These are phyloP conservation scores for Pelochelys cantorii DNA, from an alignment of 2,797 vertebrate genomes.

Conservation along the genomic window DNA sequence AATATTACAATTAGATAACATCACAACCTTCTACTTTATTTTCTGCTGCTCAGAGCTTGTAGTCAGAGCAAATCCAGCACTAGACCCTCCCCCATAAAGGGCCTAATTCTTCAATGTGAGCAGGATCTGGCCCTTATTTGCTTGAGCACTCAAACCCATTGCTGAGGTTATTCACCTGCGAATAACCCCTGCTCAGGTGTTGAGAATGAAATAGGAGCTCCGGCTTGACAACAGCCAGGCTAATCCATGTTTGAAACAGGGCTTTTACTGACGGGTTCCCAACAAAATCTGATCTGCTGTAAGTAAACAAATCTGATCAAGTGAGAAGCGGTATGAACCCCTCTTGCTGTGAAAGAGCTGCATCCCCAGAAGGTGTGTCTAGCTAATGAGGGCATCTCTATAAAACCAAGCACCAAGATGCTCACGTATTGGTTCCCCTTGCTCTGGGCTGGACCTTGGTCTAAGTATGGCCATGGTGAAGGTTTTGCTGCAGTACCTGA, in stretches of 20 bases:
- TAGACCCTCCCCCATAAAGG: too few relatives aligned
- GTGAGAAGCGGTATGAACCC: not conserved
- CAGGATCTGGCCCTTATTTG: not conserved
- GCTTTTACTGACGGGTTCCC: constrained; percentile 6
- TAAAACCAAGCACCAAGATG: constrained; percentile 53
- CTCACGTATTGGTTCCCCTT: not conserved
- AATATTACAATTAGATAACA: too few relatives aligned
- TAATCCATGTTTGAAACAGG: constrained; percentile 47
- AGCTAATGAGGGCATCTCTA: constrained; percentile 21
- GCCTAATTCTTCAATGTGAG: not conserved
- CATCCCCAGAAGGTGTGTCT: constrained; percentile 41
- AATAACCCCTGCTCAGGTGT: constrained; percentile 2
- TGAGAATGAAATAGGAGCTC: constrained; percentile 48
- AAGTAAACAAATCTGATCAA: constrained; percentile 24
- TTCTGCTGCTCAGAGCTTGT: not conserved
- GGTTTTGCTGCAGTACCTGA: constrained; percentile 12
- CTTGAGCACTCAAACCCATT: not conserved
- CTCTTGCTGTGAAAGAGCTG: not conserved
- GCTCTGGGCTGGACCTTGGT: not conserved
- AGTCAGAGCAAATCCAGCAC: not conserved
- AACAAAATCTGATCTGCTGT: not conserved
- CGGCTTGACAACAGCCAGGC: constrained; percentile 3
- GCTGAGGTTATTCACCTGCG: not conserved
- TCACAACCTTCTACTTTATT: not conserved
- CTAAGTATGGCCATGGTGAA: constrained; percentile 8